A percentile compares a stretch with the other conserved stretches of the same genome.
Conservation (phyloP, 2,113 vertebrate genomes). For the Sylvia atricapilla region DNA sequence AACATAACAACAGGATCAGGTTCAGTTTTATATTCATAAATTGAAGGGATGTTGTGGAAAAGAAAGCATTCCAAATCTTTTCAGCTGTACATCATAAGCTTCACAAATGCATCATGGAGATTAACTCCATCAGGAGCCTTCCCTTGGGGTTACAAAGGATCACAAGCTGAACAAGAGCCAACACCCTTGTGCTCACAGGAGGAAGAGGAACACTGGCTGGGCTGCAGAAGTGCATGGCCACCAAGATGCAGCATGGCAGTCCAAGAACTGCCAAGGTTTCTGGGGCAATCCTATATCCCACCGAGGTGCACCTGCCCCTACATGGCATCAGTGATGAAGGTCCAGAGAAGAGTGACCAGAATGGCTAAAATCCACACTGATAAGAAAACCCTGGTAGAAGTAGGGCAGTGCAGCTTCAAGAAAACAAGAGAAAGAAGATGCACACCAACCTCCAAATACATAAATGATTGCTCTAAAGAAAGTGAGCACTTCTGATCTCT, state of each 20-base stretch:
- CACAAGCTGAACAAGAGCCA: not conserved
- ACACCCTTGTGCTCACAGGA: accelerated
- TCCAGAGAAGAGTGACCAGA: not conserved
- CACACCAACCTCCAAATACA: not conserved
- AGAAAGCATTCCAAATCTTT: not conserved
- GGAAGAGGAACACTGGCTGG: not conserved
- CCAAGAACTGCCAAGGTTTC: accelerated
- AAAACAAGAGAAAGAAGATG: not conserved
- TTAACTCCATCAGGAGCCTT: not conserved
- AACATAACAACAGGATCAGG: not conserved
- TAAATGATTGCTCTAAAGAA: not conserved
- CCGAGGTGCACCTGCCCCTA: accelerated
- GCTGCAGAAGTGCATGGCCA: not conserved
- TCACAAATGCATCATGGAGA: not conserved
- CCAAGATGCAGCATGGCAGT: not conserved
- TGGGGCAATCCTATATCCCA: not conserved
- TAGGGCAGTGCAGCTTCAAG: not conserved
- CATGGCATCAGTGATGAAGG: not conserved
- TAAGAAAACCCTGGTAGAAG: not conserved
- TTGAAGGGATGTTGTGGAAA: not conserved
- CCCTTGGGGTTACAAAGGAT: not conserved
- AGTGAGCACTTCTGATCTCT: not conserved
- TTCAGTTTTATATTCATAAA: not conserved
- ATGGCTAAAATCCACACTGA: not conserved
- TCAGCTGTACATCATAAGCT: not conserved